Conservation (phyloP, 2,797 vertebrate species). For the Pseudocheirus occidentalis region DNA sequence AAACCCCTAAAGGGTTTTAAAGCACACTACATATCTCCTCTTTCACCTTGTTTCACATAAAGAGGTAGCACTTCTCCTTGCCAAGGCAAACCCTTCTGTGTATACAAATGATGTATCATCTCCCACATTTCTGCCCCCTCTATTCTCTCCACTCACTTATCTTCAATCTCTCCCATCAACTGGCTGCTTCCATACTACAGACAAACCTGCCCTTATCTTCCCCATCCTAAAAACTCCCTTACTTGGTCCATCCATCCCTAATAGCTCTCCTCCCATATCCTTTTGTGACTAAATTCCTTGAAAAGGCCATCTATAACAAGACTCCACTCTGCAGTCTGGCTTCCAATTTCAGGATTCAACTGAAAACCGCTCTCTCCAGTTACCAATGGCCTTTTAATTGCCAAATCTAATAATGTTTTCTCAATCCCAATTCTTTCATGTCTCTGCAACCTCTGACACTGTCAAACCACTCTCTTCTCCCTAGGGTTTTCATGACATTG, state of each 20-base stretch:
- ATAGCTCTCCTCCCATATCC: neutral
- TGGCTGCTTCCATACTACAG: neutral
- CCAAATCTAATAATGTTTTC: neutral
- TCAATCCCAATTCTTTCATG: neutral
- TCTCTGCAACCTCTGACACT: neutral
- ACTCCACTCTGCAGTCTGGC: neutral
- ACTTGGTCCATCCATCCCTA: neutral
- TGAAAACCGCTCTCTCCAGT: neutral
- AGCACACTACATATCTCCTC: neutral
- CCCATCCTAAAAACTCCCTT: neutral
- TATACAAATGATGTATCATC: neutral
- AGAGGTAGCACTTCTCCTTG: neutral
- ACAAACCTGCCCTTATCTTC: neutral
- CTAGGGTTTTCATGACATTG: neutral
- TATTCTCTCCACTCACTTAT: neutral
- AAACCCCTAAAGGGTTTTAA: neutral
- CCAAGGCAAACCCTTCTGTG: neutral
- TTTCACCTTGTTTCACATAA: neutral
- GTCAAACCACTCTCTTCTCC: neutral
- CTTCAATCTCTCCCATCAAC: neutral
- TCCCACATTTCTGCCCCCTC: neutral
- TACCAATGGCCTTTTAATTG: neutral
- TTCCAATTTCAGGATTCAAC: neutral
- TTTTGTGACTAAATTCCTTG: neutral
- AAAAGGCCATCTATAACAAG: neutral